Percentiles rank a stretch among this genome's conserved stretches.
phyloP scores from a whole-genome alignment of 2,797 vertebrate genomes.

The Gadopsis bispinosus region DNA sequence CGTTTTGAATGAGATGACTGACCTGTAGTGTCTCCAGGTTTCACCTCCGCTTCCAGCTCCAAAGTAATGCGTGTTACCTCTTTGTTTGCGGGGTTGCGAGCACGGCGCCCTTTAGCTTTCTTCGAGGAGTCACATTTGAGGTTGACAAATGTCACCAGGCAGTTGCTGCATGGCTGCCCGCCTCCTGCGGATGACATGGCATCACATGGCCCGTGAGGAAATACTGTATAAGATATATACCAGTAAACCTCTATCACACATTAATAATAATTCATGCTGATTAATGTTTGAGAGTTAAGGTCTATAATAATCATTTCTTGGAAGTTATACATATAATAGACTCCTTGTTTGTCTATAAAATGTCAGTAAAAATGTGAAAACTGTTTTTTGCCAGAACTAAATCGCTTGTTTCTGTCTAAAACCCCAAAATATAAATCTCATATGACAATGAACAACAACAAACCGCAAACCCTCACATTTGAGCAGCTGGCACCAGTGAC shows the following conservation, averaged over 20 bases:
- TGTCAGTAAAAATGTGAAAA: background rate
- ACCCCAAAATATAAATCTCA: background rate
- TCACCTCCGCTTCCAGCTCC: slow-evolving; percentile 96
- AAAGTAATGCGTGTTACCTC: slow-evolving; percentile 95
- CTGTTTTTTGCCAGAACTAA: background rate
- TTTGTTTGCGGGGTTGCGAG: slow-evolving; percentile 92
- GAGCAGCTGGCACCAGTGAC: background rate
- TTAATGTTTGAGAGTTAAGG: background rate
- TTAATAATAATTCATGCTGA: background rate
- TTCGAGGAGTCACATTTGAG: slow-evolving; percentile 97
- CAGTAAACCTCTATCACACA: background rate
- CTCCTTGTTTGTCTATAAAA: background rate
- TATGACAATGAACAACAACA: background rate
- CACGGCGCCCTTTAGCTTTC: slow-evolving; percentile 90
- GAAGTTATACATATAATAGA: background rate
- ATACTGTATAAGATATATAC: background rate
- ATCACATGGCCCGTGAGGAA: slow-evolving; percentile 5
- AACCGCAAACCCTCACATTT: background rate
- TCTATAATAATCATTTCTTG: background rate
- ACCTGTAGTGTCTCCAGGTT: slow-evolving; percentile 95
- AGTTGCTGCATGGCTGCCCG: slow-evolving; percentile 91
- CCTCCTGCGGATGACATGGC: slow-evolving; percentile 76
- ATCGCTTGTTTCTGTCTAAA: background rate
- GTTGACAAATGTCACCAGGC: slow-evolving; percentile 95
- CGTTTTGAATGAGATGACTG: slow-evolving; percentile 18